Conservation (phyloP, 2,113 vertebrate genomes). For the Ammodytes dubius region DNA sequence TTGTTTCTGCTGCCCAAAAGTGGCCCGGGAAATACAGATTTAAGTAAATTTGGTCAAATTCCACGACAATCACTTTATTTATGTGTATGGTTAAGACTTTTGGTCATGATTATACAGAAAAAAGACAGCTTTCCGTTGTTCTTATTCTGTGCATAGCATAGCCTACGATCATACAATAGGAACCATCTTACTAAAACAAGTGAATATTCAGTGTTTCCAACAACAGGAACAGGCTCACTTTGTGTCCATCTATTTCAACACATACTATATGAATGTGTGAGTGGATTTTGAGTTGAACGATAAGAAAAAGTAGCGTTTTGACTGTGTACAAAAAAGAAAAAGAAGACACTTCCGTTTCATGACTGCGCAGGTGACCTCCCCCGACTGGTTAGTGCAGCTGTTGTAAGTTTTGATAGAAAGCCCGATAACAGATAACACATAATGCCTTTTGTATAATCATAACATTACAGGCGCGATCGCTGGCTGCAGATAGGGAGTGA, state of each 20-base stretch:
- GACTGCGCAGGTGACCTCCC: constrained; percentile 34
- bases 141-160: background rate
- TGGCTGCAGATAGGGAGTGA: constrained; percentile 48
- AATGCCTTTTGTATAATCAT: constrained; percentile 54
- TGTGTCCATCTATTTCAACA: constrained; percentile 4
- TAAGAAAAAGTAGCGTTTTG: constrained; percentile 11
- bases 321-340: background rate
- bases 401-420: constrained; percentile 67
- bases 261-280: background rate
- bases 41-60: background rate
- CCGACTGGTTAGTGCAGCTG: constrained; percentile 68
- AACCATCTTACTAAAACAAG: too few species aligned
- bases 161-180: too few species aligned
- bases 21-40: background rate
- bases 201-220: background rate
- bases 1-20: background rate
- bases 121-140: background rate
- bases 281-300: constrained; percentile 20
- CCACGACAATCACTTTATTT: background rate
- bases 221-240: background rate
- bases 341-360: constrained; percentile 39
- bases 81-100: background rate
- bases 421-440: constrained; percentile 48
- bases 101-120: too few species aligned
- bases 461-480: constrained; percentile 39